phyloP scores from a whole-genome alignment of 2,113 vertebrate genomes.

The Podilymbus podiceps region DNA sequence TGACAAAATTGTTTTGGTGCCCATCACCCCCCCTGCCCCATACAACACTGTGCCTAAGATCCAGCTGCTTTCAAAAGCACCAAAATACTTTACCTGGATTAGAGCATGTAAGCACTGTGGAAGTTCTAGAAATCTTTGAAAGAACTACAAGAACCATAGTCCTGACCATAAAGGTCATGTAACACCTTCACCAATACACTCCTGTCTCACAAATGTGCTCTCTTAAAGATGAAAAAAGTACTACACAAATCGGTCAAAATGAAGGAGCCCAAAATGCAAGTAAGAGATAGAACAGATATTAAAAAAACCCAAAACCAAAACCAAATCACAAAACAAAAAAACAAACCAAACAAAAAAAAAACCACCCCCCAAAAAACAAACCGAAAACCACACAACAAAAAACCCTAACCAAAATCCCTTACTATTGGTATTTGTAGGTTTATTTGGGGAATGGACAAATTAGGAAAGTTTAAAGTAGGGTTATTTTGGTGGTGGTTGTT shows the following conservation, averaged over 20 bases:
- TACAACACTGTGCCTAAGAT: background rate
- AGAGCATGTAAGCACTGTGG: background rate
- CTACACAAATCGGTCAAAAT: background rate
- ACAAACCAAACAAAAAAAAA: no score
- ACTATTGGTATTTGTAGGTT: background rate
- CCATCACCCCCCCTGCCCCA: no score
- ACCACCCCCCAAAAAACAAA: no score
- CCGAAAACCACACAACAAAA: no score
- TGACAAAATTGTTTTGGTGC: background rate
- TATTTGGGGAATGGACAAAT: background rate
- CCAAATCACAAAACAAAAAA: no score
- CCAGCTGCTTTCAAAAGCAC: background rate
- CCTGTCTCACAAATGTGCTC: background rate
- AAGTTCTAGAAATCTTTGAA: background rate
- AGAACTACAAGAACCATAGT: background rate
- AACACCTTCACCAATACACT: background rate
- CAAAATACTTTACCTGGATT: background rate
- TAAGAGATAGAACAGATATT: background rate
- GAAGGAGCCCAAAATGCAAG: background rate
- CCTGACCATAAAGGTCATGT: background rate
- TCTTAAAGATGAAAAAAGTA: background rate
- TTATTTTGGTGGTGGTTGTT: background rate
- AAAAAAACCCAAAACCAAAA: background rate
- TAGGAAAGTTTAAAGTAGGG: background rate
- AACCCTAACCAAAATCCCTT: fast-evolving